A percentile compares a stretch with the other conserved stretches of the same genome.
Evolutionary conservation across 2,797 vertebrate genomes (phyloP).

Genomic region (Pangasius djambal): DNA sequence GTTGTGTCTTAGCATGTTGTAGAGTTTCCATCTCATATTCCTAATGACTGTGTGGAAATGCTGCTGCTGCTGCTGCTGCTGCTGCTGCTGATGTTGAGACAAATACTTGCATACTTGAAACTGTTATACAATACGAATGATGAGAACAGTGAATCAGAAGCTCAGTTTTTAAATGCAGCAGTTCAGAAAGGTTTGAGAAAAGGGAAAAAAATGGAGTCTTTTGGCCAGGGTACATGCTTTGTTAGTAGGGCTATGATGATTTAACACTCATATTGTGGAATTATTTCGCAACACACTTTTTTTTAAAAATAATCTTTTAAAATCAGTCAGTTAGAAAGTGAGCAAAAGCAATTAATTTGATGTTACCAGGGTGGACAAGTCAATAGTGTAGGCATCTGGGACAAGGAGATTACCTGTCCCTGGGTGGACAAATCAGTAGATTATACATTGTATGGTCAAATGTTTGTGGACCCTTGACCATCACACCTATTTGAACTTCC

Average conservation of each 20-base stretch:
- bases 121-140: not conserved
- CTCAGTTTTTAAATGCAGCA: not conserved
- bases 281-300: not conserved
- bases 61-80: not conserved
- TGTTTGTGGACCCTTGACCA: not conserved
- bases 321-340: not conserved
- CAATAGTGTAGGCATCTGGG: not conserved
- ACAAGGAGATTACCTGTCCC: not conserved
- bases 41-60: conserved; percentile 34
- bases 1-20: conserved; percentile 24
- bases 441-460: not conserved
- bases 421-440: not conserved
- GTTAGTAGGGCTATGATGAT: not conserved
- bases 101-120: not conserved
- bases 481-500: not conserved
- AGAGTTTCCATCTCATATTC: conserved; percentile 29
- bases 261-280: not conserved
- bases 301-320: not conserved
- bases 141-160: not conserved
- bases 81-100: not conserved
- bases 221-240: not conserved
- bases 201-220: not conserved
- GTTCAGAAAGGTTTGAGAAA: not conserved
- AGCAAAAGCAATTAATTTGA: not conserved
- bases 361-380: not conserved